Percentiles rank a stretch among this genome's conserved stretches.
Evolutionary conservation across 2,888 invertebrate genomes (phyloP).

Genomic region (Brenthis daphne): DNA sequence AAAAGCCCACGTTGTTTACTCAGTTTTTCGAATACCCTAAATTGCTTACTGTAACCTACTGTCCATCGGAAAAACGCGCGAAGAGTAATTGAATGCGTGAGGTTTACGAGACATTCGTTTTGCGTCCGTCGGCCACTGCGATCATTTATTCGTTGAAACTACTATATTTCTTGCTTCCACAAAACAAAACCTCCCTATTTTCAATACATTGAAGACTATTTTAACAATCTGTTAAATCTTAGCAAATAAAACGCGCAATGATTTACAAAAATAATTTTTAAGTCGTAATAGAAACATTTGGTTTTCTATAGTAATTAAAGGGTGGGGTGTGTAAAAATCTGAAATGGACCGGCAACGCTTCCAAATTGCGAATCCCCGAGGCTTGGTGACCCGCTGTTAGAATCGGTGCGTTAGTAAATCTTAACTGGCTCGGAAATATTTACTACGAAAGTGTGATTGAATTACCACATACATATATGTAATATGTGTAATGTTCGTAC

Average conservation of each 20-base stretch:
- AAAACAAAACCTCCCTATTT: conserved; percentile 5
- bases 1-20: conserved; percentile 34
- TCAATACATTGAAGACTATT: conserved; percentile 16
- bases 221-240: neutral
- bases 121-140: conserved; percentile 44
- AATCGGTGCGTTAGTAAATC: conserved; percentile 49
- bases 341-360: conserved; percentile 53
- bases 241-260: conserved; percentile 18
- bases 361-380: conserved; percentile 53
- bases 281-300: neutral
- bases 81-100: conserved; percentile 55
- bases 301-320: conserved; percentile 43
- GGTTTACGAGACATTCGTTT: conserved; percentile 53
- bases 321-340: conserved; percentile 53
- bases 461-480: conserved; percentile 12
- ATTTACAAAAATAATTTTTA: neutral
- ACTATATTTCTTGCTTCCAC: conserved; percentile 29
- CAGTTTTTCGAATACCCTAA: conserved; percentile 38
- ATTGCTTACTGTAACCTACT: conserved; percentile 45
- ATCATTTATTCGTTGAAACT: conserved; percentile 46
- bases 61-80: conserved; percentile 46
- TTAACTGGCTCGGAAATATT: conserved; percentile 43
- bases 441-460: conserved; percentile 18
- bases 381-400: conserved; percentile 50
- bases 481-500: neutral